These are phyloP conservation scores for Columba janthina DNA, from an alignment of 2,113 vertebrate species.

Conservation along the genomic window DNA sequence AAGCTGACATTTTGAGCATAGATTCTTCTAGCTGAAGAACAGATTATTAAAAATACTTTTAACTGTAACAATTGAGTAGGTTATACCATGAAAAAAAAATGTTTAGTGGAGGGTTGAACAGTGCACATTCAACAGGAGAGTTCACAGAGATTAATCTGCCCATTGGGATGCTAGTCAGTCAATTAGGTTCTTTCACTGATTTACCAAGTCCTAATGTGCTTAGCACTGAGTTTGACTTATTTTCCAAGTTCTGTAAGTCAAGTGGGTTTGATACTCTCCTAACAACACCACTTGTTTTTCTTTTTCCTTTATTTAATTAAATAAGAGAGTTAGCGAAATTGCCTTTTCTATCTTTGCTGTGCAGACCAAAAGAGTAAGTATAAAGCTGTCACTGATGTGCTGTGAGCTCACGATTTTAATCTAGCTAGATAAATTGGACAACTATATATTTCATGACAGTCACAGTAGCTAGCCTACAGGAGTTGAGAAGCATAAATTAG, in stretches of 20 bases:
- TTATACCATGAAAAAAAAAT: background rate
- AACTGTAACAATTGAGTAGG: background rate
- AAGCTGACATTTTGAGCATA: background rate
- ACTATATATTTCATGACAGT: slow-evolving; percentile 32
- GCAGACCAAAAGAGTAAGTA: background rate
- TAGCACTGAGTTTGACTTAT: background rate
- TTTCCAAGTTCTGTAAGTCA: background rate
- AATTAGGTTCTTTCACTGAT: background rate
- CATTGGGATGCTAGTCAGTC: background rate
- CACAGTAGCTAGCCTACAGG: background rate
- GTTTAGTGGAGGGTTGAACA: background rate
- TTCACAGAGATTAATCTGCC: background rate
- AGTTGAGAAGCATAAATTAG: slow-evolving; percentile 19
- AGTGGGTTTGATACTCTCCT: background rate
- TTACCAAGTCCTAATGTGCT: background rate
- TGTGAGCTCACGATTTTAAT: slow-evolving; percentile 37
- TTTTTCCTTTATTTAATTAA: slow-evolving; percentile 42
- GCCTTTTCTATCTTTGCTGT: slow-evolving; percentile 36
- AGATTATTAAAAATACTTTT: background rate
- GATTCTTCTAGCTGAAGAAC: background rate
- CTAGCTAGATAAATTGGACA: slow-evolving; percentile 33
- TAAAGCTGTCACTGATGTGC: slow-evolving; percentile 46
- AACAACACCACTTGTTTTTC: background rate
- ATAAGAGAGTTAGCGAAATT: background rate
- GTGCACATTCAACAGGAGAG: background rate